phyloP scores from a whole-genome alignment of 1,140 invertebrate genomes.

The Philotrypesis tridentata region DNA sequence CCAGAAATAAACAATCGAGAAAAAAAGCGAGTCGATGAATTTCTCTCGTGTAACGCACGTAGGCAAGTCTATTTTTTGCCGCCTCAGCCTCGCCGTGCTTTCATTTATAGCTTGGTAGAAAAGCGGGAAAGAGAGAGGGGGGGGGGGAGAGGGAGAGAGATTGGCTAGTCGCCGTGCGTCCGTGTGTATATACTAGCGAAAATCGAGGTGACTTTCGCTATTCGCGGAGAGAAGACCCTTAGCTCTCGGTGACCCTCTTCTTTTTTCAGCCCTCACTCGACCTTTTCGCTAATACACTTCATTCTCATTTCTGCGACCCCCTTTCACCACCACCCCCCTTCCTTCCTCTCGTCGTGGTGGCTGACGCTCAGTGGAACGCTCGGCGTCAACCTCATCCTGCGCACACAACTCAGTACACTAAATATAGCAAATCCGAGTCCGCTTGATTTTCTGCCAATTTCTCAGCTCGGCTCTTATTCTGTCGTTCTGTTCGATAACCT shows the following conservation, averaged over 20 bases:
- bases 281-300: not conserved
- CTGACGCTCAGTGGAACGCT: too few relatives aligned
- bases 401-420: too few relatives aligned
- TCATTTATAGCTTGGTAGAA: not conserved
- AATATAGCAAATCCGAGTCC: constrained; percentile 58
- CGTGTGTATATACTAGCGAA: not conserved
- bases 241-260: constrained; percentile 26
- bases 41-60: not conserved
- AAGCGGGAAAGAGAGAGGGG: too few relatives aligned
- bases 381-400: too few relatives aligned
- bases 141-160: not conserved
- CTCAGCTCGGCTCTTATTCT: not conserved
- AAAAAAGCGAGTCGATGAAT: constrained; percentile 52
- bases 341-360: not conserved
- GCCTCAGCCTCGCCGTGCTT: not conserved
- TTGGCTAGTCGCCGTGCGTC: not conserved
- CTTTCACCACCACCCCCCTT: not conserved
- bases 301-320: not conserved
- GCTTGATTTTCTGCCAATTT: constrained; percentile 65
- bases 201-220: not conserved
- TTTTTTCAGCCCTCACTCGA: constrained; percentile 35
- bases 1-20: not conserved
- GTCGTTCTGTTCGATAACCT: not conserved
- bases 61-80: not conserved
- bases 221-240: constrained; percentile 36